Evolutionary conservation across 2,113 vertebrate genomes (phyloP), one percentile per base, ranked within the genome.

Genomic region (Thomomys bottae): DNA sequence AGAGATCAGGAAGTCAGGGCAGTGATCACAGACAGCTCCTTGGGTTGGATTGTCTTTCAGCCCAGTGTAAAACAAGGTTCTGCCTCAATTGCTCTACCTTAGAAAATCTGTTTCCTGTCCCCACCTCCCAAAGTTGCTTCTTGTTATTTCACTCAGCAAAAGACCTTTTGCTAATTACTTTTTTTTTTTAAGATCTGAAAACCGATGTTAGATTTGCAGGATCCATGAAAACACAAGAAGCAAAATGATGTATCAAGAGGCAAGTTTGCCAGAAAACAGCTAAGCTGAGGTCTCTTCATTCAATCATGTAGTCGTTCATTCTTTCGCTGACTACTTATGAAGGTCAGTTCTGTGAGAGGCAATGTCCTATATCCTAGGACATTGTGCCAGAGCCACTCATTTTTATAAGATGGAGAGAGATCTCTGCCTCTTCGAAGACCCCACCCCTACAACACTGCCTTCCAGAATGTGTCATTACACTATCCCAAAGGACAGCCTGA

Each of bases 181-280:
- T 12, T 79, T 80, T 83, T 72, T 92, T 80, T 73, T 70, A 92
- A 92, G 72, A n/a, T 84, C 83, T 88, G 71, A 81, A 85, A 80
- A 90, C 54, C 45, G 90, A 88, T 82, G 90, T 91, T 92, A 84
- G 26, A 78, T 92, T 92, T 94, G 38, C 79, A 66, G 63, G 49
- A 90, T 92, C 88, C 63, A 93, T 90, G 92, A 45, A 76, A n/a
- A 18, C 28, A 30, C 85, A 54, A 30, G 79, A 82, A 91, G 34
- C 59, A 77, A 79, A 90, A 26, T 28, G 59, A 38, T 21, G 1
- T 66, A 26, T 4, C 5, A 38, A 83, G 79, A 86, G 34, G 88
- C 38, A 40, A 26, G 1, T 76, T 21, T 68, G 80, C 26, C 26
- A n/a, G n/a, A 86, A 90, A 88, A 57, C 1, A 0, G 54, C 70